Percentiles rank a stretch among this genome's conserved stretches.
These are phyloP conservation scores for Scaptomyza pallida DNA, from an alignment of 1,140 invertebrate species.

Conservation along the genomic window DNA sequence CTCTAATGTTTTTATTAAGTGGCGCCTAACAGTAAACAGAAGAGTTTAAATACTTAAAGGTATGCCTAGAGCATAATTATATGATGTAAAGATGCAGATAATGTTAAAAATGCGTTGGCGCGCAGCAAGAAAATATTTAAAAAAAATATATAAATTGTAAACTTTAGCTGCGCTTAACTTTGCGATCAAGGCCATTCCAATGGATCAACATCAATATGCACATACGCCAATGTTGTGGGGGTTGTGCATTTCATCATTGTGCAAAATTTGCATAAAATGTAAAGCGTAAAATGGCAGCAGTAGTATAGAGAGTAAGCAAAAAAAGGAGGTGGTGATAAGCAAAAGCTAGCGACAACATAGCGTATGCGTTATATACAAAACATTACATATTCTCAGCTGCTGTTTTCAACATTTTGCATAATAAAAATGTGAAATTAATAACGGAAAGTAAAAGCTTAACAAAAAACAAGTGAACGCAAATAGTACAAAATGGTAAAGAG, in stretches of 20 bases:
- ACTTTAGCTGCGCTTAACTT: no score
- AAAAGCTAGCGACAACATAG: background rate
- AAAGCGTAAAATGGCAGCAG: background rate
- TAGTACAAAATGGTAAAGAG: no score
- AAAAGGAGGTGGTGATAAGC: background rate
- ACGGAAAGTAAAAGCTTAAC: background rate
- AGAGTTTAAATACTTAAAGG: background rate
- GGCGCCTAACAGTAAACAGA: background rate
- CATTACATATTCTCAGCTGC: background rate
- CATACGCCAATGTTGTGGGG: conserved; percentile 14
- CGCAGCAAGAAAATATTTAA: no score
- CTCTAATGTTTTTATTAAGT: background rate
- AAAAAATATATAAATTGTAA: no score
- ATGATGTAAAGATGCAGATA: no score
- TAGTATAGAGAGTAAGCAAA: background rate
- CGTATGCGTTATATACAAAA: background rate
- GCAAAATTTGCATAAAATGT: conserved; percentile 11
- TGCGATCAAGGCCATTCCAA: no score
- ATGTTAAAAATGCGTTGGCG: no score
- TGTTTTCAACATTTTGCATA: background rate
- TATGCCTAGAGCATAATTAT: no score
- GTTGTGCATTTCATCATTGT: conserved; percentile 20
- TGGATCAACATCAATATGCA: conserved; percentile 17
- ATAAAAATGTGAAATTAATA: no score
- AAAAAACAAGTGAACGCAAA: background rate